A percentile compares a stretch with the other conserved stretches of the same genome.
These are phyloP conservation scores for Matsumyia berberina DNA, from an alignment of 2,888 invertebrate species.

Conservation along the genomic window DNA sequence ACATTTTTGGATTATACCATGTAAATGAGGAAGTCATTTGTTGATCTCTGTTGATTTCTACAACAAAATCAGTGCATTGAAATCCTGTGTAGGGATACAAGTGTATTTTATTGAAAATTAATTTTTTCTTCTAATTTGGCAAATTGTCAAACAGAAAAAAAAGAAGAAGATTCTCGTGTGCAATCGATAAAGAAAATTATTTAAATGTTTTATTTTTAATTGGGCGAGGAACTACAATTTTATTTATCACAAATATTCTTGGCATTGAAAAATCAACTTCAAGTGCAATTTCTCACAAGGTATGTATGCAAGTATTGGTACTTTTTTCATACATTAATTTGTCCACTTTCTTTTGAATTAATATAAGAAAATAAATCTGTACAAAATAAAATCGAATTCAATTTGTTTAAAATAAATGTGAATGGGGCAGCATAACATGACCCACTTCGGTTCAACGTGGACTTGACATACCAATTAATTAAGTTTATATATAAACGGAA, in stretches of 20 bases:
- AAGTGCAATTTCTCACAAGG: too few species aligned
- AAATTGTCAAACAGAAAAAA: slow-evolving; percentile 17
- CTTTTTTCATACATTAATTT: not conserved
- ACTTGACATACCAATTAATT: slow-evolving; percentile 65
- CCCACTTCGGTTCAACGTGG: slow-evolving; percentile 29
- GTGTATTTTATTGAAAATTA: slow-evolving; percentile 34
- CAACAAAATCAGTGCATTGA: slow-evolving; percentile 38
- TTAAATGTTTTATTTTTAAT: slow-evolving; percentile 2
- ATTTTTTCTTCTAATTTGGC: slow-evolving; percentile 11
- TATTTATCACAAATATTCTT: not conserved
- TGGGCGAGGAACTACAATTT: not conserved
- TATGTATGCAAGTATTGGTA: slow-evolving; percentile 21
- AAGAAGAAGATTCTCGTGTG: not conserved
- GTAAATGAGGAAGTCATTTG: slow-evolving; percentile 25
- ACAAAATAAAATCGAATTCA: slow-evolving; percentile 32
- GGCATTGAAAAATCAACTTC: too few species aligned
- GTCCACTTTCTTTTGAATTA: not conserved
- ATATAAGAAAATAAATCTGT: slow-evolving; percentile 25
- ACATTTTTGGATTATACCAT: slow-evolving; percentile 19
- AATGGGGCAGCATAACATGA: not conserved
- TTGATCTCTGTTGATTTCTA: slow-evolving; percentile 28
- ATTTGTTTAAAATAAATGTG: slow-evolving; percentile 7
- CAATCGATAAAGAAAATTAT: slow-evolving; percentile 3
- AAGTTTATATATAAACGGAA: slow-evolving; percentile 13
- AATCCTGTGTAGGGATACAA: slow-evolving; percentile 56